phyloP scores from a whole-genome alignment of 2,113 vertebrate species.

The Colius striatus region DNA sequence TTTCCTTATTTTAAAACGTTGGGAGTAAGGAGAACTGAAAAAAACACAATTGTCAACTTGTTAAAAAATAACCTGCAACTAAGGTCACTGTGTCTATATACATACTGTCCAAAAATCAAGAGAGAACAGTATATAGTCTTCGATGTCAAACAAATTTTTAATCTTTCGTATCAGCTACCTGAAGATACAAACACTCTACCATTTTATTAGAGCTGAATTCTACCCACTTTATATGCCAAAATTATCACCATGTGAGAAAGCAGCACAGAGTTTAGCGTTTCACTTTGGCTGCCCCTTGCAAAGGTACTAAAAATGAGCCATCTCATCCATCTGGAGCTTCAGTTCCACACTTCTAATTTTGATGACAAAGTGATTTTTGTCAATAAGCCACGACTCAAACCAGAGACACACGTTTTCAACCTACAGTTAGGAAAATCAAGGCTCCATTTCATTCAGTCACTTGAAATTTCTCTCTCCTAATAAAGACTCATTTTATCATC shows the following conservation, averaged over 20 bases:
- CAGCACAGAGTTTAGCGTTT: background rate
- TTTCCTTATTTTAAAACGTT: background rate
- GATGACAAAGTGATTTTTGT: background rate
- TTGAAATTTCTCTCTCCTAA: background rate
- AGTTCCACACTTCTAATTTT: background rate
- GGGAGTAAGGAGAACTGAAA: background rate
- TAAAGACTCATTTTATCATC: background rate
- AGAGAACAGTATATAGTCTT: background rate
- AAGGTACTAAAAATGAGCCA: background rate
- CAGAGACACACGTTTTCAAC: background rate
- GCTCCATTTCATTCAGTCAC: background rate
- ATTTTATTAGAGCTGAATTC: background rate
- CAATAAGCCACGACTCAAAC: background rate
- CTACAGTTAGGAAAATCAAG: background rate
- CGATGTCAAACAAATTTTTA: background rate
- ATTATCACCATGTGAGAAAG: background rate
- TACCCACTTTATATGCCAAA: background rate
- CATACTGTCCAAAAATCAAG: background rate
- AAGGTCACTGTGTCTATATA: background rate
- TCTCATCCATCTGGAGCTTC: background rate
- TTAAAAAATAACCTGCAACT: background rate
- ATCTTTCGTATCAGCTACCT: background rate
- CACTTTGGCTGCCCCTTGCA: background rate
- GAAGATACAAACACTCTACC: background rate
- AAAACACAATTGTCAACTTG: background rate